Evolutionary conservation across 2,797 vertebrate genomes (phyloP).

Genomic region (Aphelocoma californica): DNA sequence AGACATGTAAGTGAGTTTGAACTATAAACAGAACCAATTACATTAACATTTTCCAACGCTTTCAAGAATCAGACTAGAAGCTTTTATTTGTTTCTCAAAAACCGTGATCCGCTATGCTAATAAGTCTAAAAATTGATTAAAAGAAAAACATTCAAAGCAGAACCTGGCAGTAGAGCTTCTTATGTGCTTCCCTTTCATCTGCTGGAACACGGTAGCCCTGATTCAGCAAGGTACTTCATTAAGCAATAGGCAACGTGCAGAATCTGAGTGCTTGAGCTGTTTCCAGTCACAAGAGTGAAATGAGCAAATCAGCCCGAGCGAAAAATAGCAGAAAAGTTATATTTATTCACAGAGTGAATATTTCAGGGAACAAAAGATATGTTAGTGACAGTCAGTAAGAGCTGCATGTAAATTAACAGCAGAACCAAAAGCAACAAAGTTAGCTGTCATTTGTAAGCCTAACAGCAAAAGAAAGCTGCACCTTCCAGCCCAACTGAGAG

Average conservation of each 20-base stretch:
- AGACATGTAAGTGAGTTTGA: slow-evolving; percentile 28
- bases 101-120: slow-evolving; percentile 25
- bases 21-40: slow-evolving; percentile 62
- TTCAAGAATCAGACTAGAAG: slow-evolving; percentile 54
- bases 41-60: slow-evolving; percentile 55
- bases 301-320: slow-evolving; percentile 29
- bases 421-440: slow-evolving; percentile 27
- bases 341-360: slow-evolving; percentile 46
- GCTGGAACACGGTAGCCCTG: slow-evolving; percentile 3
- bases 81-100: slow-evolving; percentile 42
- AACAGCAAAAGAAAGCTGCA: neutral
- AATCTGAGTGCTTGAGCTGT: neutral
- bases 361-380: slow-evolving; percentile 56
- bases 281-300: slow-evolving; percentile 26
- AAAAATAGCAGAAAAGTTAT: slow-evolving; percentile 56
- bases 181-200: slow-evolving; percentile 48
- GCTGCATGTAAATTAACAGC: slow-evolving; percentile 34
- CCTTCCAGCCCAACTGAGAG: neutral
- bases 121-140: slow-evolving; percentile 58
- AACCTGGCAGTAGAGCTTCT: slow-evolving; percentile 50
- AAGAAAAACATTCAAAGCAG: slow-evolving; percentile 54
- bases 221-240: slow-evolving; percentile 65
- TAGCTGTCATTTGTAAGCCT: neutral
- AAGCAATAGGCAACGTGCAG: slow-evolving; percentile 3
- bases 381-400: slow-evolving; percentile 36